These are phyloP conservation scores for Forbesichthys agassizii DNA, from an alignment of 2,113 vertebrate species.

Conservation along the genomic window DNA sequence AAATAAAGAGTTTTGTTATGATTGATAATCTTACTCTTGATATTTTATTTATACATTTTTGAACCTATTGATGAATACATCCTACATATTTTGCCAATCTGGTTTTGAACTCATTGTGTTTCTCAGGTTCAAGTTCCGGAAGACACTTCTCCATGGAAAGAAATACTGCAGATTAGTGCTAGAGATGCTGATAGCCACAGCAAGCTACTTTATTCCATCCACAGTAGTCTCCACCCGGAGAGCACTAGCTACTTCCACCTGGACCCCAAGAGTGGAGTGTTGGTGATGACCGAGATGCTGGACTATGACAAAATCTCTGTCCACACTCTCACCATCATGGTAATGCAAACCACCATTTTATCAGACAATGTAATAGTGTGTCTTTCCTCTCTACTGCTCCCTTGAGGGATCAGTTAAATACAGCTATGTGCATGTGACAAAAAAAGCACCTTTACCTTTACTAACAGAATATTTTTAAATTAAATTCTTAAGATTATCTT, in stretches of 20 bases:
- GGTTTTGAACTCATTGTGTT: neutral
- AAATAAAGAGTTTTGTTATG: neutral
- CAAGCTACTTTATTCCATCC: constrained; percentile 88
- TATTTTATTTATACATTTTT: neutral
- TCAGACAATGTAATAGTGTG: too few species aligned
- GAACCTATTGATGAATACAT: neutral
- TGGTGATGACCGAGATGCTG: constrained; percentile 83
- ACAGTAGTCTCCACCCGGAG: constrained; percentile 82
- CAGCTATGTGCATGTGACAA: too few species aligned
- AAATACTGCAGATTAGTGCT: constrained; percentile 86
- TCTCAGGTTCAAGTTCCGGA: constrained; percentile 81
- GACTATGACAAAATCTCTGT: constrained; percentile 80
- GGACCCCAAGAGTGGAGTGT: constrained; percentile 85
- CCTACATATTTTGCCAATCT: neutral
- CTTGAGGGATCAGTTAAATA: too few species aligned
- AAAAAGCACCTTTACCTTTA: too few species aligned
- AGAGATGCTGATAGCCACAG: constrained; percentile 86
- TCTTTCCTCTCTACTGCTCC: too few species aligned
- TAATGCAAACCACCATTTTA: constrained; percentile 55
- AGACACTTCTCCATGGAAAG: constrained; percentile 83
- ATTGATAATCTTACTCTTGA: neutral
- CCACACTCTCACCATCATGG: constrained; percentile 90
- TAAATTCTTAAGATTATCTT: too few species aligned
- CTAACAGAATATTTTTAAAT: too few species aligned
- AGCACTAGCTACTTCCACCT: constrained; percentile 87